Percentiles rank a stretch among this genome's conserved stretches.
phyloP scores from a whole-genome alignment of 2,113 vertebrate species.

The Apistogramma diplotaenia region DNA sequence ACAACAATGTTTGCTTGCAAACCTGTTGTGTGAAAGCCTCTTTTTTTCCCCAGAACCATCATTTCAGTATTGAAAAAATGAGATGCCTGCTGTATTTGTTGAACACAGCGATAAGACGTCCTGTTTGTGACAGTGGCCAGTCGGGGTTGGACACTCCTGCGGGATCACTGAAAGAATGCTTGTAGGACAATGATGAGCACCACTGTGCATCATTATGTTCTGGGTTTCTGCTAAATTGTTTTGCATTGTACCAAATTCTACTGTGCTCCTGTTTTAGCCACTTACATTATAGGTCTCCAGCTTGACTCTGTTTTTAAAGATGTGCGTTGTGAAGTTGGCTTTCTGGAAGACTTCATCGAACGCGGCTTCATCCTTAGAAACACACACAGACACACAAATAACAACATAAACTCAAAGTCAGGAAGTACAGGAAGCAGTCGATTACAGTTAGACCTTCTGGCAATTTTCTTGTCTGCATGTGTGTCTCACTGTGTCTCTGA shows the following conservation, averaged over 20 bases:
- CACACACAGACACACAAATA: background rate
- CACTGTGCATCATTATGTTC: constrained; percentile 6
- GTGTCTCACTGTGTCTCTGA: constrained; percentile 85
- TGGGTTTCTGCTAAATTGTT: constrained; percentile 10
- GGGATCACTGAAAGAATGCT: constrained; percentile 5
- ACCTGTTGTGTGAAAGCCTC: constrained; percentile 2
- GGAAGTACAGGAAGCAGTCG: background rate
- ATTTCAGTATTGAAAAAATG: constrained; percentile 15
- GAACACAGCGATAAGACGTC: constrained; percentile 5
- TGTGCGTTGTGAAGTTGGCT: constrained; percentile 82
- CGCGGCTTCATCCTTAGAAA: constrained; percentile 77
- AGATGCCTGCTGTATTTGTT: constrained; percentile 39
- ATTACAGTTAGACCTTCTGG: background rate
- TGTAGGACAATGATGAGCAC: constrained; percentile 29
- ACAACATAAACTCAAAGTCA: constrained; percentile 14
- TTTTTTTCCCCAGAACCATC: constrained; percentile 34
- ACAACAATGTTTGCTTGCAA: constrained; percentile 16
- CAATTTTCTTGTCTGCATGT: background rate
- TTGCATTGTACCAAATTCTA: background rate
- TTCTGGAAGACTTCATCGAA: constrained; percentile 89
- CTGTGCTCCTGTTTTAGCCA: constrained; percentile 20
- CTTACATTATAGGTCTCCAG: constrained; percentile 92
- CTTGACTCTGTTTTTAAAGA: constrained; percentile 86
- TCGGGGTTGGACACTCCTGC: constrained; percentile 1
- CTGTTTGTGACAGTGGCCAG: constrained; percentile 16